Conservation (phyloP, 1,140 invertebrate species). For the Frieseomelitta varia region DNA sequence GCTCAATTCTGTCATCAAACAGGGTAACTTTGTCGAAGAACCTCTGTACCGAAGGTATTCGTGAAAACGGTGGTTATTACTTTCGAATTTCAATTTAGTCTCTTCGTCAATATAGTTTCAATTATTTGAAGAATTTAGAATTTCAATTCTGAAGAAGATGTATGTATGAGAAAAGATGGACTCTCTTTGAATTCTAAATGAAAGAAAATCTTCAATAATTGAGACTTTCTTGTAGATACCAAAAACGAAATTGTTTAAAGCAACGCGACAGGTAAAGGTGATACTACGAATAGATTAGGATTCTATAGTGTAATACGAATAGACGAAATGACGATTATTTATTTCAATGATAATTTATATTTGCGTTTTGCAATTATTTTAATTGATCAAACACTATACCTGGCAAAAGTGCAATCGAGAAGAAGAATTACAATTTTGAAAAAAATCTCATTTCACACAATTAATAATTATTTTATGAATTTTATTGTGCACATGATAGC, state of each 20-base stretch:
- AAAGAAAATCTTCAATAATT: background rate
- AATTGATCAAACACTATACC: too few species aligned
- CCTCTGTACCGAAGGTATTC: too few species aligned
- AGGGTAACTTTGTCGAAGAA: conserved; percentile 55
- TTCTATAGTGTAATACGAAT: conserved; percentile 32
- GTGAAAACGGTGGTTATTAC: background rate
- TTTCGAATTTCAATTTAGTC: background rate
- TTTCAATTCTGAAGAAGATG: background rate
- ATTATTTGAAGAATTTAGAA: too few species aligned
- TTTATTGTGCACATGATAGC: background rate
- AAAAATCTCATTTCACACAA: background rate
- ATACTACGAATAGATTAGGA: conserved; percentile 50
- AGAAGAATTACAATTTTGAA: background rate
- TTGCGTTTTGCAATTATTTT: background rate
- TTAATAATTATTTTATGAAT: background rate
- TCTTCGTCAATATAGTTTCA: background rate
- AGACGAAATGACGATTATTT: conserved; percentile 46
- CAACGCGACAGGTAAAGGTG: background rate
- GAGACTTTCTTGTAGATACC: conserved; percentile 35
- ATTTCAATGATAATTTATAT: conserved; percentile 24
- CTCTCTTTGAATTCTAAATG: background rate
- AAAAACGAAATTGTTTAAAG: conserved; percentile 11
- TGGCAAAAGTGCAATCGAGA: background rate
- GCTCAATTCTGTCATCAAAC: conserved; percentile 72
- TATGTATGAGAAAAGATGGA: background rate